A percentile compares a stretch with the other conserved stretches of the same genome.
These are phyloP conservation scores for Cantharis flavilabris DNA, from an alignment of 2,888 invertebrate species.

Conservation along the genomic window DNA sequence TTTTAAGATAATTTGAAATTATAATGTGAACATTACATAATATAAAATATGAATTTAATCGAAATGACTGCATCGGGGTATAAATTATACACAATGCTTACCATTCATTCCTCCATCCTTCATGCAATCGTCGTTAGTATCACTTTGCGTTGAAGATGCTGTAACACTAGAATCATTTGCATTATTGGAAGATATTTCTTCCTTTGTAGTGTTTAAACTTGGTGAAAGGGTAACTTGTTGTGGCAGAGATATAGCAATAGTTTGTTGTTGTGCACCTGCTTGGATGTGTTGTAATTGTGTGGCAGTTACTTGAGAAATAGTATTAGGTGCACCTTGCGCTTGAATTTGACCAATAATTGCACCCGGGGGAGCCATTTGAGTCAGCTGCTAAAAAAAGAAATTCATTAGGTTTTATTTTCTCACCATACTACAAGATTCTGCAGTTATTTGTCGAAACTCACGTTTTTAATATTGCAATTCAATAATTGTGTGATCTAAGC, in stretches of 20 bases:
- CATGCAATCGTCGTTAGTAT: slow-evolving; percentile 30
- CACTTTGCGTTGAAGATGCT: slow-evolving; percentile 31
- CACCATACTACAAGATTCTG: background rate
- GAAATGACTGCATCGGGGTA: background rate
- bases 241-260: slow-evolving; percentile 46
- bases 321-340: slow-evolving; percentile 42
- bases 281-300: slow-evolving; percentile 47
- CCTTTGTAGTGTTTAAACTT: slow-evolving; percentile 41
- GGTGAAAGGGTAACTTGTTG: slow-evolving; percentile 51
- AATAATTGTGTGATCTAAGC: background rate
- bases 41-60: background rate
- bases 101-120: slow-evolving; percentile 42
- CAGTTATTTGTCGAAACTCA: background rate
- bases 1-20: background rate
- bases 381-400: slow-evolving; percentile 48
- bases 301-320: slow-evolving; percentile 47
- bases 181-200: slow-evolving; percentile 28
- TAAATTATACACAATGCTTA: slow-evolving; percentile 26
- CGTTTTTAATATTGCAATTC: background rate
- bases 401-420: background rate
- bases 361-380: slow-evolving; percentile 60
- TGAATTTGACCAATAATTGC: slow-evolving; percentile 56
- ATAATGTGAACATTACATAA: background rate
- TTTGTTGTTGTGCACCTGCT: slow-evolving; percentile 41
- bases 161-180: slow-evolving; percentile 20